Evolutionary conservation across 2,113 vertebrate genomes (phyloP).

Genomic region (Sigmodon hispidus): DNA sequence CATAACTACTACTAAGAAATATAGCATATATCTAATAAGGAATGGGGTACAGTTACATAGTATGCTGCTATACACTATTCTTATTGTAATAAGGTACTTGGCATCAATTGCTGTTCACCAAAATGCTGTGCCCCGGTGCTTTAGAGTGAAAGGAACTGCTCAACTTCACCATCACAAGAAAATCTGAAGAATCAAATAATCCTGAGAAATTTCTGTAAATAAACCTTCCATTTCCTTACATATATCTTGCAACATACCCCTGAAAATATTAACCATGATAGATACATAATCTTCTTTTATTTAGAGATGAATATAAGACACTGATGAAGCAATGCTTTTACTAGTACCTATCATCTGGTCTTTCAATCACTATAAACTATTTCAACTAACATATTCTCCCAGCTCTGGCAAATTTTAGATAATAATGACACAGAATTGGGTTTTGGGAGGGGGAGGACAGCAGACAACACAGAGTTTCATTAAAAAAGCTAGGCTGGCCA

Average conservation of each 20-base stretch:
- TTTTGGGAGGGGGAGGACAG: too few species aligned
- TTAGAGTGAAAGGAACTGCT: not conserved
- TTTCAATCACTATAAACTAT: constrained; percentile 22
- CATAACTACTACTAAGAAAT: not conserved
- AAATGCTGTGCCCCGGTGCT: not conserved
- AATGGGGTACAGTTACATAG: not conserved
- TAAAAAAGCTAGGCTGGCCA: not conserved
- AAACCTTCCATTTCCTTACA: not conserved
- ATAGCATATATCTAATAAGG: not conserved
- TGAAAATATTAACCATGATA: not conserved
- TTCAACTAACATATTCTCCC: constrained; percentile 27
- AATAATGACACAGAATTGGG: constrained; percentile 42
- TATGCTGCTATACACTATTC: not conserved
- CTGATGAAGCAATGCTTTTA: not conserved
- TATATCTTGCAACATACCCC: not conserved
- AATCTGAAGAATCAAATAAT: constrained; percentile 1
- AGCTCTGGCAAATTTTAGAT: not conserved
- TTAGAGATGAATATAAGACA: not conserved
- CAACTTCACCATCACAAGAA: constrained; percentile 4
- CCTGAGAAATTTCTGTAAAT: constrained; percentile 18
- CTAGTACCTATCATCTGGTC: not conserved
- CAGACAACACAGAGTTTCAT: not conserved
- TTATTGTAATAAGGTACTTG: constrained; percentile 3
- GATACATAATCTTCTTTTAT: not conserved
- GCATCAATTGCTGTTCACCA: not conserved